Evolutionary conservation across 2,113 vertebrate genomes (phyloP), one percentile per base, ranked within the genome.

Genomic region (Ictalurus furcatus): DNA sequence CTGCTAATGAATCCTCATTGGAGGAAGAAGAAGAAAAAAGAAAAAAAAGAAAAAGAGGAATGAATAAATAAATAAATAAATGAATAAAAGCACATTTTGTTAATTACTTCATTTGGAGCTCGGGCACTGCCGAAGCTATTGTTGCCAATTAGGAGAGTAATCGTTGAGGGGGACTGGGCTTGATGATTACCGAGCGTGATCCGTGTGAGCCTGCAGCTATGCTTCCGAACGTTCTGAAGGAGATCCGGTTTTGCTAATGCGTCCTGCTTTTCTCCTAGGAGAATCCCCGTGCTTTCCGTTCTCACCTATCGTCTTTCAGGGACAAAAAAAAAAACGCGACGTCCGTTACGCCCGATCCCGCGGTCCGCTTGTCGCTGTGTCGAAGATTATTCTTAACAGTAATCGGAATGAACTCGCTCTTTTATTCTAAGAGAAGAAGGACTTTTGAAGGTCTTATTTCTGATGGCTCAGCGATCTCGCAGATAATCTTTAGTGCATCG

Each of bases 401-500:
- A 52, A 67, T 67, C 40, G 4, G 52, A 40, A 85, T 23, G 2
- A 44, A n/a, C 12, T 48, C 6, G 59, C 40, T 90, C 58, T 12
- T 80, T 40, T 61, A 84, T 85, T 52, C 81, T 37, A 56, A 81
- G n/a, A 84, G 56, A 73, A 82, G 85, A 74, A 37, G 61, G 23
- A 84, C 81, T 37, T 48, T 16, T 34, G 14, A 85, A 87, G 88
- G 82, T 89, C 85, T 61, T n/a, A 69, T 71, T 86, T 88, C 44
- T 61, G 83, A 87, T 89, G 61, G 48, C n/a, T 44, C 40, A 85
- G 83, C 83, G 5, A 82, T 88, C 86, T 56, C 76, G 44, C 71
- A 76, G 69, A 85, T 87, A 84, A 74, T 59, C 30, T 67, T 73
- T 78, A 89, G 16, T 44, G 83, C 67, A 30, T 89, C 84, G 61